phyloP scores from a whole-genome alignment of 1,140 invertebrate species.

The Teleopsis dalmanni region DNA sequence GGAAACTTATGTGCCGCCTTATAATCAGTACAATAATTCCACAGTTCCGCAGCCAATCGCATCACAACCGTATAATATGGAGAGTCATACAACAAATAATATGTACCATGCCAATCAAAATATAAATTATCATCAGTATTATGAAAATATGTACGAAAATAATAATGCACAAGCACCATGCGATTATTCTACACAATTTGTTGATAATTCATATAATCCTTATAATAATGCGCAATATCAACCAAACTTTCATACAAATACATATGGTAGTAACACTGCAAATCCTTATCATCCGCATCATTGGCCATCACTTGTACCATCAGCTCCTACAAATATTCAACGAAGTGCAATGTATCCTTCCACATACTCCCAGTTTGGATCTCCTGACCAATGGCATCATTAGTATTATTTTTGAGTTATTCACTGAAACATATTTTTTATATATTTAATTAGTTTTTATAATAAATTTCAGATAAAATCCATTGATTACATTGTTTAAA shows the following conservation, averaged over 20 bases:
- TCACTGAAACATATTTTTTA: not conserved
- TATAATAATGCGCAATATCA: slow-evolving; percentile 9
- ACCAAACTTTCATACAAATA: slow-evolving; percentile 4
- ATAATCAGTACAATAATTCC: not conserved
- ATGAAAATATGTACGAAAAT: not conserved
- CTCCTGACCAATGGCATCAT: slow-evolving; percentile 12
- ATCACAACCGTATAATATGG: too few species aligned
- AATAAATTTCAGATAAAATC: too few species aligned
- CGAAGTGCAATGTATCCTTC: slow-evolving; percentile 7
- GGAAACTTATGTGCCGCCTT: slow-evolving; percentile 3
- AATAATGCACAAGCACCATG: not conserved
- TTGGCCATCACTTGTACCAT: slow-evolving; percentile 3
- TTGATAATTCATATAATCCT: slow-evolving; percentile 4
- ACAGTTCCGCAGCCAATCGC: too few species aligned
- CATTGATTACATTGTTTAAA: too few species aligned
- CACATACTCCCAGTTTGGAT: slow-evolving; percentile 7
- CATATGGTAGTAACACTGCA: slow-evolving; percentile 1
- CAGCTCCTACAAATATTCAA: slow-evolving; percentile 4
- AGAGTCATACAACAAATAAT: not conserved
- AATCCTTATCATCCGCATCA: slow-evolving; percentile 7
- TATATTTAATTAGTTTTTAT: not conserved
- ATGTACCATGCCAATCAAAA: not conserved
- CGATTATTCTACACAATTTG: slow-evolving; percentile 7
- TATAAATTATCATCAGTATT: slow-evolving; percentile 2
- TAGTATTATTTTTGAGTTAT: not conserved